These are phyloP conservation scores for human DNA, from an alignment of 2,113 vertebrate species.

Conservation along the genomic window DNA sequence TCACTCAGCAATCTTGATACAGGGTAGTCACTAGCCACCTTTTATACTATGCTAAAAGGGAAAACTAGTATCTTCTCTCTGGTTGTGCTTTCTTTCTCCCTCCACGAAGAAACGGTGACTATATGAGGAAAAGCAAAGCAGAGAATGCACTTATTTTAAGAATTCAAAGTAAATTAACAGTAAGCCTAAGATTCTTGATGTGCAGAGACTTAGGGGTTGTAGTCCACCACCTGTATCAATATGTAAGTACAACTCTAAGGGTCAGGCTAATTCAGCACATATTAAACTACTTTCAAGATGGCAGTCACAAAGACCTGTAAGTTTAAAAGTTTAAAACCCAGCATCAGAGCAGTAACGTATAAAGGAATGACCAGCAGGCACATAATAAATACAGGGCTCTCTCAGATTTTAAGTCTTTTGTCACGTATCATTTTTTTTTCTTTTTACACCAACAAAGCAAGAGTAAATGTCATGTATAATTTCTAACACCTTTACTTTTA, in stretches of 20 bases:
- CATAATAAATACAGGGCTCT: neutral
- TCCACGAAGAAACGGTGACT: neutral
- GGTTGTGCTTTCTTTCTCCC: neutral
- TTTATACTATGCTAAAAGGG: neutral
- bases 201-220: neutral
- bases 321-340: slow-evolving; percentile 10
- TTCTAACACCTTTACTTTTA: neutral
- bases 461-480: neutral
- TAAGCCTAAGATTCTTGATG: neutral
- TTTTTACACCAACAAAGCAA: neutral
- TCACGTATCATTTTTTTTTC: neutral
- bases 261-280: neutral
- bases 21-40: neutral
- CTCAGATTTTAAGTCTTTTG: neutral
- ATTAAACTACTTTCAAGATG: slow-evolving; percentile 8
- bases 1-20: neutral
- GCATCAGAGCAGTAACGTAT: neutral
- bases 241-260: neutral
- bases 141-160: neutral
- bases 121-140: neutral
- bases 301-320: neutral
- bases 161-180: slow-evolving; percentile 8
- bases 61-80: neutral
- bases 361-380: neutral
- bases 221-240: neutral